Evolutionary conservation across 2,888 invertebrate genomes (phyloP).

Genomic region (Epinotia nisella): DNA sequence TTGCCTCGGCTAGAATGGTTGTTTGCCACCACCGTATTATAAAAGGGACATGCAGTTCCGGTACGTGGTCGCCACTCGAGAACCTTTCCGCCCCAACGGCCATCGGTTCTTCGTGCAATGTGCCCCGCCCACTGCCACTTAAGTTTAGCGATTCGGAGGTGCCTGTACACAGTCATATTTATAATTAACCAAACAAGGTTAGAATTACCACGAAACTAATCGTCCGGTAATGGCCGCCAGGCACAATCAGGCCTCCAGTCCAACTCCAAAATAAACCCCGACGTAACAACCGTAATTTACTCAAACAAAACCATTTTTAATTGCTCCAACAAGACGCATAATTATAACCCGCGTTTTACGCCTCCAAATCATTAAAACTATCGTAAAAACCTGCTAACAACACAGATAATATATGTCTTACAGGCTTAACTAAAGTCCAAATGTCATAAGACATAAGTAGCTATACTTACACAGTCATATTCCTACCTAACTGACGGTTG

Average conservation of each 20-base stretch:
- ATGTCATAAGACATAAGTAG: background rate
- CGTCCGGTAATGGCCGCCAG: slow-evolving; percentile 2
- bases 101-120: too few relatives aligned
- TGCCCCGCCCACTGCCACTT: too few relatives aligned
- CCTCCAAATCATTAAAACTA: slow-evolving; percentile 50
- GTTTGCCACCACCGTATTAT: too few relatives aligned
- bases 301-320: slow-evolving; percentile 33
- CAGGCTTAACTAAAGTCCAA: background rate
- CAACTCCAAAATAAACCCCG: slow-evolving; percentile 3
- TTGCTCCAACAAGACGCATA: slow-evolving; percentile 21
- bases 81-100: too few relatives aligned
- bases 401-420: background rate
- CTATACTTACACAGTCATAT: too few relatives aligned
- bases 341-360: slow-evolving; percentile 27
- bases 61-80: too few relatives aligned
- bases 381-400: slow-evolving; percentile 7
- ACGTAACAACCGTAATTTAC: slow-evolving; percentile 9
- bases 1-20: too few relatives aligned
- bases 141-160: too few relatives aligned
- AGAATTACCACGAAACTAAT: slow-evolving; percentile 13
- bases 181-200: slow-evolving; percentile 1
- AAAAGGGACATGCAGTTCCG: too few relatives aligned
- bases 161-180: background rate
- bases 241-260: slow-evolving; percentile 7
- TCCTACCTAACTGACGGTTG: too few relatives aligned